These are phyloP conservation scores for Drosophila multiciliata DNA, from an alignment of 2,888 invertebrate genomes.

Conservation along the genomic window DNA sequence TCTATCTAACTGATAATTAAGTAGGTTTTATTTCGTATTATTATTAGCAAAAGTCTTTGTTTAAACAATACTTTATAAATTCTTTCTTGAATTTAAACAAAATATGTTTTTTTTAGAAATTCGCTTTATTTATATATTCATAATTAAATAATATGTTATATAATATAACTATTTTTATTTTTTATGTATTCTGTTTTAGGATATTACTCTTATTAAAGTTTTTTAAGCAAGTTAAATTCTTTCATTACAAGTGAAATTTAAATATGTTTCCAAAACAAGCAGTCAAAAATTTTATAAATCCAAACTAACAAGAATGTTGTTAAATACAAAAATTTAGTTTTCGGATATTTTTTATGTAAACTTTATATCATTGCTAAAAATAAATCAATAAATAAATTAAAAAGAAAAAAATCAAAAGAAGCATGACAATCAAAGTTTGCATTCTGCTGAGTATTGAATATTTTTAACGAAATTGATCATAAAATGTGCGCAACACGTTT, in stretches of 20 bases:
- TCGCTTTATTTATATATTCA: neutral
- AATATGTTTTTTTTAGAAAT: neutral
- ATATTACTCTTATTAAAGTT: neutral
- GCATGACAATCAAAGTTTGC: conserved; percentile 12
- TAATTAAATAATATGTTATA: neutral
- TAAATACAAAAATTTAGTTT: neutral
- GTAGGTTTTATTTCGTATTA: neutral
- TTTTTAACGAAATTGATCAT: conserved; percentile 66
- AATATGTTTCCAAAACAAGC: neutral
- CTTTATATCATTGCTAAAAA: conserved; percentile 26
- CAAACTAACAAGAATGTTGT: neutral
- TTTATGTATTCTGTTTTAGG: neutral
- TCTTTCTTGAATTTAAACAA: neutral
- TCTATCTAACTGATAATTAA: neutral
- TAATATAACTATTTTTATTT: neutral
- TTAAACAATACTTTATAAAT: neutral
- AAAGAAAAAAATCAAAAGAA: conserved; percentile 2
- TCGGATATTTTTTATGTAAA: neutral
- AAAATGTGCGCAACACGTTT: conserved; percentile 77
- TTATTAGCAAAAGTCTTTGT: neutral
- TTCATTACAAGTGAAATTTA: neutral
- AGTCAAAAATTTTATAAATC: neutral
- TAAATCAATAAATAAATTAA: conserved; percentile 7
- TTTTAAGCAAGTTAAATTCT: neutral
- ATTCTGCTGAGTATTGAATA: conserved; percentile 7